Percentiles rank a stretch among this genome's conserved stretches.
Conservation (phyloP, 2,113 vertebrate species). For the Tympanuchus pallidicinctus region DNA sequence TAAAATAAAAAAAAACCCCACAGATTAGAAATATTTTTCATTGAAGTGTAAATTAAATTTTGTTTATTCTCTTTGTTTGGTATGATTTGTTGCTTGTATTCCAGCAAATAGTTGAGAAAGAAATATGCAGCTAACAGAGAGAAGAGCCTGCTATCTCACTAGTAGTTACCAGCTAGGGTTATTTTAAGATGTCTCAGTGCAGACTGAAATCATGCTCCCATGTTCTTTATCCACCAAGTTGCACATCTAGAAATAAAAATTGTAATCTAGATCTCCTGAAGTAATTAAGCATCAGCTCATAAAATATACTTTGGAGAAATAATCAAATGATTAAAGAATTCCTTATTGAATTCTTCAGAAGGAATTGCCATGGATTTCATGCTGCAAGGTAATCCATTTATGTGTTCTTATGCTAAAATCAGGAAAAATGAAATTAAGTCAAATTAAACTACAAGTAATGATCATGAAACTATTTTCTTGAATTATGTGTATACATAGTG, state of each 20-base stretch:
- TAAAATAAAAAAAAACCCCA: too few species aligned
- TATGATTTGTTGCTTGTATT: slow-evolving; percentile 21
- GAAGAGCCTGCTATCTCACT: neutral
- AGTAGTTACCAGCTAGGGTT: slow-evolving; percentile 33
- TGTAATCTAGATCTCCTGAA: neutral
- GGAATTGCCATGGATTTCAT: neutral
- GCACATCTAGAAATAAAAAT: slow-evolving; percentile 22
- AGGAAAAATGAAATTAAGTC: neutral
- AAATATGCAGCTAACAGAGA: neutral
- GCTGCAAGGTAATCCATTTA: neutral
- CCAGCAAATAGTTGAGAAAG: slow-evolving; percentile 7
- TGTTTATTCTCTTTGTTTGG: slow-evolving; percentile 34
- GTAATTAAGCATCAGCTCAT: neutral
- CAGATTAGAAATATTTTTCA: slow-evolving; percentile 41
- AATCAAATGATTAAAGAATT: neutral
- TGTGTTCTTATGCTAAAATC: neutral
- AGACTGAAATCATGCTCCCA: neutral
- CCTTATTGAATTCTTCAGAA: neutral
- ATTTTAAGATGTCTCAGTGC: slow-evolving; percentile 26
- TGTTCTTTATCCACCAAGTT: slow-evolving; percentile 7
- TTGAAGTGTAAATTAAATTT: slow-evolving; percentile 28
- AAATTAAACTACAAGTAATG: neutral
- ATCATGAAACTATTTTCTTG: neutral
- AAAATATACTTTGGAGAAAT: neutral
- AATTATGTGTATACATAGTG: neutral